Evolutionary conservation across 2,888 invertebrate genomes (phyloP).

Genomic region (Eupithecia centaureata): DNA sequence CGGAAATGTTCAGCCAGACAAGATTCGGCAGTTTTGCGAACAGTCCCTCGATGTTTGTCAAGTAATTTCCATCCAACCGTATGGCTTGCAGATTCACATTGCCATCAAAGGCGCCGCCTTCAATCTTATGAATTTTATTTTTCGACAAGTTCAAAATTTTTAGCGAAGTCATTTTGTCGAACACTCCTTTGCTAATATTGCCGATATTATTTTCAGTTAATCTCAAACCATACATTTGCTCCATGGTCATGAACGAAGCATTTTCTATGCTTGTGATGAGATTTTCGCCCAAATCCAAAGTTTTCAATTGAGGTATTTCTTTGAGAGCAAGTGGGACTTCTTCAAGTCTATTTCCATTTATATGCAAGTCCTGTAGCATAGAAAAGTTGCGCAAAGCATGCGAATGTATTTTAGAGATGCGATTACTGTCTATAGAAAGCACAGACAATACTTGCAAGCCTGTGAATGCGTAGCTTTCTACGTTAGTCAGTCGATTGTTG

Average conservation of each 20-base stretch:
- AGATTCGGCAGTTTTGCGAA: slow-evolving; percentile 92
- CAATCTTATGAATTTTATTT: slow-evolving; percentile 91
- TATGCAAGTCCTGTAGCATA: slow-evolving; percentile 91
- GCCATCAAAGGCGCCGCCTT: slow-evolving; percentile 90
- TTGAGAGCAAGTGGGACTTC: slow-evolving; percentile 89
- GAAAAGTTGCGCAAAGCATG: slow-evolving; percentile 91
- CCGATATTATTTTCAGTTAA: slow-evolving; percentile 93
- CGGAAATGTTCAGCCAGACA: slow-evolving; percentile 93
- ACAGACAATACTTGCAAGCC: slow-evolving; percentile 90
- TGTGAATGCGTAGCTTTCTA: slow-evolving; percentile 90
- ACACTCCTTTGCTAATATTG: slow-evolving; percentile 90
- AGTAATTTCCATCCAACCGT: slow-evolving; percentile 91
- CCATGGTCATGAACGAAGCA: slow-evolving; percentile 91
- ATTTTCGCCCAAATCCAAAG: slow-evolving; percentile 93
- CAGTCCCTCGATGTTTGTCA: slow-evolving; percentile 90
- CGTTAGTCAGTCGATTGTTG: slow-evolving; percentile 89
- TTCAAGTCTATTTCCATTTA: slow-evolving; percentile 91
- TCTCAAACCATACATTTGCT: slow-evolving; percentile 91
- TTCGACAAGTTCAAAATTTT: slow-evolving; percentile 93
- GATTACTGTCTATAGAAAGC: slow-evolving; percentile 91
- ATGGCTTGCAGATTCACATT: slow-evolving; percentile 91
- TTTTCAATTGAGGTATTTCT: slow-evolving; percentile 90
- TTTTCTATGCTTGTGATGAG: slow-evolving; percentile 90
- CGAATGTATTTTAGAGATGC: slow-evolving; percentile 89
- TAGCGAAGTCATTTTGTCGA: slow-evolving; percentile 90